Base-by-base conservation (phyloP, 2,113 vertebrate genomes). In the Nerophis lumbriciformis region DNA sequence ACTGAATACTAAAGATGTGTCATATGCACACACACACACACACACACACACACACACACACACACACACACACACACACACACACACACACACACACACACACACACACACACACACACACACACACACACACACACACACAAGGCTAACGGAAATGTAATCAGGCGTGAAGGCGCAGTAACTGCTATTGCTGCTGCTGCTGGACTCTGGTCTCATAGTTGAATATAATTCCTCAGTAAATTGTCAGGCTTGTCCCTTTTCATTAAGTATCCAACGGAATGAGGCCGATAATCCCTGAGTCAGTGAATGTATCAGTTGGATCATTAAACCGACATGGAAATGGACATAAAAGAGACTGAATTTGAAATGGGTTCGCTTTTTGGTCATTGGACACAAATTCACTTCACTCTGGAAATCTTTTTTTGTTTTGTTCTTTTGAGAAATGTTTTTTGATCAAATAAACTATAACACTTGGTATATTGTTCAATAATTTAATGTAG, bases 121-220 rank as follows among this genome's bases (percentile, higher is more conserved):
- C 28, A 28, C 28, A 28, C 28, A 28, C 28, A 28, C 39, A 42
- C 39, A 42, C 83, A 66, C 9, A 64, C 75, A 73, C 59, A 59
- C 28, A 28, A 55, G 71, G 53, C 73, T 35, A 69, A 44, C 48
- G 75, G 78, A 80, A 28, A 71, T 78, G 76, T 84, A 79, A 83
- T 78, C 77, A 50, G 75, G 84, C 69, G 59, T 69, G 79, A 85
- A 80, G 70, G 72, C 65, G 71, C 62, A 54, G 72, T 69, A 73
- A 79, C 72, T 75, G 70, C 66, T 65, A 14, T 63, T 59, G 52
- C 79, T 76, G 67, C 79, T 76, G 67, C 77, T 69, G 72, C 68
- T 50, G 74, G 76, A 78, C 81, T 82, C 68, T 72, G 68, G 69
- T 85, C 84, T 85, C 76, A 78, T 57, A 68, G 60, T 60, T 71